phyloP scores from a whole-genome alignment of 2,888 invertebrate genomes.

The Erpobdella octoculata region DNA sequence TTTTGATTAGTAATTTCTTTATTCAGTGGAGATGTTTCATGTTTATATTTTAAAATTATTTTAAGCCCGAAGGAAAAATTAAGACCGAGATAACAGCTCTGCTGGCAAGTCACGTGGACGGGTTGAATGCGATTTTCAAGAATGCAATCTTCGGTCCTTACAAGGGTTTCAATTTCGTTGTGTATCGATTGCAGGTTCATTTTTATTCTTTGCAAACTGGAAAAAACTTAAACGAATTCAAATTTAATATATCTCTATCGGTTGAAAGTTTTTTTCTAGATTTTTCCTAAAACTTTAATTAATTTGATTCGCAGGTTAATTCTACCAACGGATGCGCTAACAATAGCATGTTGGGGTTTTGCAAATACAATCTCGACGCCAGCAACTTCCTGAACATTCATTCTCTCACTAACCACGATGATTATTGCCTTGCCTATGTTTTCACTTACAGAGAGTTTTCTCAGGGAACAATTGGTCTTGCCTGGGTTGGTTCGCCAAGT shows the following conservation, averaged over 20 bases:
- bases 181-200: constrained; percentile 45
- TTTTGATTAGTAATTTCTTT: background rate
- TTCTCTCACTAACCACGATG: constrained; percentile 90
- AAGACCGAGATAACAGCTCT: constrained; percentile 91
- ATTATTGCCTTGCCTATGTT: constrained; percentile 97
- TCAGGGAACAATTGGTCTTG: constrained; percentile 91
- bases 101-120: constrained; percentile 88
- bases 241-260: background rate
- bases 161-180: constrained; percentile 45
- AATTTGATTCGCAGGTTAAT: constrained; percentile 31
- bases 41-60: background rate
- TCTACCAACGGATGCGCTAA: constrained; percentile 30
- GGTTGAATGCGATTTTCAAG: constrained; percentile 67
- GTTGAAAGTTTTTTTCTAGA: background rate
- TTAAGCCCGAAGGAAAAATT: constrained; percentile 59
- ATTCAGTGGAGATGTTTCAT: background rate
- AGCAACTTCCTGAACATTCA: constrained; percentile 96
- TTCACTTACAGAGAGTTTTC: constrained; percentile 97
- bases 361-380: constrained; percentile 93
- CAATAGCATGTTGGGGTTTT: constrained; percentile 59
- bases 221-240: background rate
- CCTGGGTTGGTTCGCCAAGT: constrained; percentile 84
- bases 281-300: background rate
- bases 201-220: background rate
- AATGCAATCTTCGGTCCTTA: constrained; percentile 42